Percentiles rank a stretch among this genome's conserved stretches.
These are phyloP conservation scores for Callipepla squamata DNA, from an alignment of 2,113 vertebrate species.

Conservation along the genomic window DNA sequence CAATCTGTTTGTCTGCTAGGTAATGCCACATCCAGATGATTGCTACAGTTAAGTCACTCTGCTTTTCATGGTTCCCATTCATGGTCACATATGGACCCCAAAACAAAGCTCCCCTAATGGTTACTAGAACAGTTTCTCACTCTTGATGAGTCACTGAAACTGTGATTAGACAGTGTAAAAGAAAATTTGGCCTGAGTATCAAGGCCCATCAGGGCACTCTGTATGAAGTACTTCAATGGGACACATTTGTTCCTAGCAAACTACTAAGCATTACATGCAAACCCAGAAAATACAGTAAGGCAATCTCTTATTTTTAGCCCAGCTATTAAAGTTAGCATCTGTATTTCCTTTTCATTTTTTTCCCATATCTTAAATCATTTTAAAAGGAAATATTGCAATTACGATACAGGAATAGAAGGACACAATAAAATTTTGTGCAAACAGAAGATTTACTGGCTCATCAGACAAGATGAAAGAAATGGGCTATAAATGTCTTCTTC, in stretches of 20 bases:
- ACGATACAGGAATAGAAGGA: not conserved
- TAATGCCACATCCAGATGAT: not conserved
- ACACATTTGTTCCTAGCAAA: not conserved
- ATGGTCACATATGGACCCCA: rapidly evolving
- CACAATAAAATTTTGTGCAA: not conserved
- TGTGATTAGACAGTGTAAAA: not conserved
- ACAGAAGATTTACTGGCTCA: not conserved
- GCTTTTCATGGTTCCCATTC: rapidly evolving
- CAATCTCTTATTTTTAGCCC: not conserved
- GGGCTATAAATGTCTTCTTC: not conserved
- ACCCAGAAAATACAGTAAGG: not conserved
- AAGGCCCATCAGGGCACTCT: not conserved
- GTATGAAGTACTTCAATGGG: not conserved
- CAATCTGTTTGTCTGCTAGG: not conserved
- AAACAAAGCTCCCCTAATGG: not conserved
- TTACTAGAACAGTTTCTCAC: not conserved
- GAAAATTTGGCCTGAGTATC: not conserved
- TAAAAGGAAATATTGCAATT: not conserved
- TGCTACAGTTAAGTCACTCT: not conserved
- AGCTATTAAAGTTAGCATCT: not conserved
- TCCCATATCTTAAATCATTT: not conserved
- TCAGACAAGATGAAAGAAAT: not conserved
- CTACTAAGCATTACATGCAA: not conserved
- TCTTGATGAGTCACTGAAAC: not conserved
- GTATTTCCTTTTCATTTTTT: not conserved